Evolutionary conservation across 2,888 invertebrate species (phyloP).

Genomic region (Ophioninae sp.): DNA sequence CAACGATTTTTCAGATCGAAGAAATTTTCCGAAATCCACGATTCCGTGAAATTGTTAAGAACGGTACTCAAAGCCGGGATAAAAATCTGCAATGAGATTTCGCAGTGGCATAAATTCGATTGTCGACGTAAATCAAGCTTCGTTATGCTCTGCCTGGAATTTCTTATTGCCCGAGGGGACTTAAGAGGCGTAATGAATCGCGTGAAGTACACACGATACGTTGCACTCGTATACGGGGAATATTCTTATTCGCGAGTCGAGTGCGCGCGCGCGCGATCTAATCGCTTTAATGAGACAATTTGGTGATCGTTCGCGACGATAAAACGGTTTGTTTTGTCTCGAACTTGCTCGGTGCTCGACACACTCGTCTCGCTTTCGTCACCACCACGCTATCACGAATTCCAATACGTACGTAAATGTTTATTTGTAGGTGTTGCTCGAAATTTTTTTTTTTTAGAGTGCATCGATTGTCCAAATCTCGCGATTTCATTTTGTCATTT

Average conservation of each 20-base stretch:
- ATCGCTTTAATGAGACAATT: slow-evolving; percentile 75
- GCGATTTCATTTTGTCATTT: slow-evolving; percentile 13
- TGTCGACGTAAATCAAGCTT: slow-evolving; percentile 44
- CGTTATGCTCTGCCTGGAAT: slow-evolving; percentile 47
- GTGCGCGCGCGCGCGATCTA: slow-evolving; percentile 61
- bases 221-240: slow-evolving; percentile 23
- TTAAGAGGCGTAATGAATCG: slow-evolving; percentile 47
- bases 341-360: slow-evolving; percentile 27
- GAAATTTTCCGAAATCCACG: background rate
- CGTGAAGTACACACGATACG: slow-evolving; percentile 27
- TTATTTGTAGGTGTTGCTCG: slow-evolving; percentile 36
- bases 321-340: slow-evolving; percentile 75
- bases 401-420: slow-evolving; percentile 13
- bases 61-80: background rate
- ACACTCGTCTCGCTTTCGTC: slow-evolving; percentile 27
- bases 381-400: slow-evolving; percentile 3
- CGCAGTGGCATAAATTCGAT: slow-evolving; percentile 55
- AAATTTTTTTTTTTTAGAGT: background rate
- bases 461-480: slow-evolving; percentile 33
- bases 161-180: slow-evolving; percentile 33
- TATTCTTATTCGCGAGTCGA: slow-evolving; percentile 43
- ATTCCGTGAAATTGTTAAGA: background rate
- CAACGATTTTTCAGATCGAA: background rate
- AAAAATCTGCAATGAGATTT: slow-evolving; percentile 13
- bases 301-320: slow-evolving; percentile 73